These are phyloP conservation scores for Sycophila sp. DNA, from an alignment of 1,140 invertebrate species.

Conservation along the genomic window DNA sequence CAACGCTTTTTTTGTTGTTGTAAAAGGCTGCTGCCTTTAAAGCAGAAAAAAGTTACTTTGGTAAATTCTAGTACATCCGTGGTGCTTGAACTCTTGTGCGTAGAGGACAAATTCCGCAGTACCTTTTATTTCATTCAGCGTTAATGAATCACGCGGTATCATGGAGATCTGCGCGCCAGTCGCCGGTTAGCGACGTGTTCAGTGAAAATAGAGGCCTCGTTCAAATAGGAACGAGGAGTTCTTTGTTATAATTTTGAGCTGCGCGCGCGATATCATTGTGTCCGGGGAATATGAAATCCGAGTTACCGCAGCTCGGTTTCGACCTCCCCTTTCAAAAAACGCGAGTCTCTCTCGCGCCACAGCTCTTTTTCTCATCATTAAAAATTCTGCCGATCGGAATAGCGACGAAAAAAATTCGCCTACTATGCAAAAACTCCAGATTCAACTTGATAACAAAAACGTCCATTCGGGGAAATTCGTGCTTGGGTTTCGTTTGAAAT, in stretches of 20 bases:
- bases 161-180: background rate
- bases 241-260: constrained; percentile 3
- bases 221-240: background rate
- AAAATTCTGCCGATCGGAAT: background rate
- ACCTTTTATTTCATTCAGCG: background rate
- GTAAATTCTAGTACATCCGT: no score
- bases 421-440: background rate
- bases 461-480: background rate
- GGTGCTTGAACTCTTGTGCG: no score
- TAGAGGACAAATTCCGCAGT: no score
- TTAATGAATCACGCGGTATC: background rate
- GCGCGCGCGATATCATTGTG: background rate
- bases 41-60: no score
- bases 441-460: background rate
- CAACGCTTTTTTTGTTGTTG: no score
- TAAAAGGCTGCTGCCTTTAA: no score
- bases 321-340: background rate
- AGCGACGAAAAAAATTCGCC: background rate
- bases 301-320: background rate
- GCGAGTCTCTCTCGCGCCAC: no score
- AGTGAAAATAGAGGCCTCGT: background rate
- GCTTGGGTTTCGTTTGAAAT: no score
- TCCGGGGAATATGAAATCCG: background rate
- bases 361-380: no score
- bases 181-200: background rate